Conservation (phyloP, 92 coral and sea anemone species). For the Epizoanthus stellaris region DNA sequence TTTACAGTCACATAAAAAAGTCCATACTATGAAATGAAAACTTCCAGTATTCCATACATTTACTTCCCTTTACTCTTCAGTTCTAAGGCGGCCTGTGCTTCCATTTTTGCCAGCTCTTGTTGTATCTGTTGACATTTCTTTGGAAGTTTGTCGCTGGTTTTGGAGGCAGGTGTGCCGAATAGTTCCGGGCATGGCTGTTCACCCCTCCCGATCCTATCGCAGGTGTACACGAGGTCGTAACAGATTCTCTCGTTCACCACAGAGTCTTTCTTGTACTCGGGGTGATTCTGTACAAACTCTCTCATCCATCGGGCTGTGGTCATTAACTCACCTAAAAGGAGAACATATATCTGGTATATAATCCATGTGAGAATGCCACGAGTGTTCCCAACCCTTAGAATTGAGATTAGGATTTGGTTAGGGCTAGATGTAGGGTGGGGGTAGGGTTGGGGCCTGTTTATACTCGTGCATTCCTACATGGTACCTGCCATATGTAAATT, state of each 20-base stretch:
- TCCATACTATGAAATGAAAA: neutral
- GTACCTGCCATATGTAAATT: too few species aligned
- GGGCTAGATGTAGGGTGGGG: too few species aligned
- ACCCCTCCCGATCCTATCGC: constrained; percentile 80
- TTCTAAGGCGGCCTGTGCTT: constrained; percentile 45
- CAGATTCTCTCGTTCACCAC: constrained; percentile 83
- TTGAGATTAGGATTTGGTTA: neutral
- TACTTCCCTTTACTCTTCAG: neutral
- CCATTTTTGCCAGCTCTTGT: constrained; percentile 64
- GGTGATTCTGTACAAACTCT: constrained; percentile 75
- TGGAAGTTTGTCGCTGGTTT: constrained; percentile 69
- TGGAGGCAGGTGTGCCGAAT: constrained; percentile 83
- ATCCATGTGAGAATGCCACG: neutral
- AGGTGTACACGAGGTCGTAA: constrained; percentile 87
- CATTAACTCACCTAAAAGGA: constrained; percentile 82
- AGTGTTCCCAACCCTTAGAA: neutral
- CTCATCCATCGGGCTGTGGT: constrained; percentile 99
- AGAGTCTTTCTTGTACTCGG: constrained; percentile 92
- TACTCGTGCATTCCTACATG: too few species aligned
- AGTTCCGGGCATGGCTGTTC: constrained; percentile 83
- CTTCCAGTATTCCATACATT: neutral
- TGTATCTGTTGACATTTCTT: constrained; percentile 82
- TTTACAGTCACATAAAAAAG: too few species aligned
- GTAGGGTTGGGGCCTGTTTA: too few species aligned
- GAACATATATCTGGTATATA: too few species aligned